phyloP scores from a whole-genome alignment of 1,140 invertebrate species.

The Trichoplusia ni region DNA sequence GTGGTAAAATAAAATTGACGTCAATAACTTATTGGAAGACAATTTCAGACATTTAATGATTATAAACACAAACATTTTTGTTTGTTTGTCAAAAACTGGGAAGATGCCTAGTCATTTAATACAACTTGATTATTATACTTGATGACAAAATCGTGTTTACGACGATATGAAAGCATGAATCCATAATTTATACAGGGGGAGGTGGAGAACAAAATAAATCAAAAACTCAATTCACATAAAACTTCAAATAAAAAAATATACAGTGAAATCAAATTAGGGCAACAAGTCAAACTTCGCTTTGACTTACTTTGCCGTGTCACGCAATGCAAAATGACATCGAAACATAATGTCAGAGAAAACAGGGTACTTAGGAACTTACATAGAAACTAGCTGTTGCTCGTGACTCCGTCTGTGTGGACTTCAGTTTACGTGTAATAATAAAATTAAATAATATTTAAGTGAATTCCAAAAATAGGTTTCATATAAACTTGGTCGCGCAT shows the following conservation, averaged over 20 bases:
- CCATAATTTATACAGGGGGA: slow-evolving; percentile 6
- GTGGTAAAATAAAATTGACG: no score
- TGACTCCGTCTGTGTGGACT: no score
- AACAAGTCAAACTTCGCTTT: slow-evolving; percentile 65
- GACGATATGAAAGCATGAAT: neutral
- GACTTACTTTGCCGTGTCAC: slow-evolving; percentile 68
- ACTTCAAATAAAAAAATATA: slow-evolving; percentile 56
- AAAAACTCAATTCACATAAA: slow-evolving; percentile 60
- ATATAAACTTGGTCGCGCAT: no score
- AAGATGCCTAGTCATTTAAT: neutral
- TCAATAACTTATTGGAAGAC: no score
- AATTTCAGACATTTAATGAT: no score
- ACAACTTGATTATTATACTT: neutral
- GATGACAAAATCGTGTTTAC: slow-evolving; percentile 1
- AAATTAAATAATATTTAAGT: no score
- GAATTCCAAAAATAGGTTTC: no score
- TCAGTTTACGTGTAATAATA: no score
- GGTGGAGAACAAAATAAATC: slow-evolving; percentile 48
- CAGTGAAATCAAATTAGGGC: slow-evolving; percentile 66
- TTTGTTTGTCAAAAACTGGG: no score
- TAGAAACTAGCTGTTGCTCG: neutral
- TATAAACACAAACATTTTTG: no score
- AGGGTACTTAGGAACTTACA: slow-evolving; percentile 43
- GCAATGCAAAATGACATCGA: slow-evolving; percentile 57
- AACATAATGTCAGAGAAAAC: slow-evolving; percentile 56